Conservation (phyloP, 2,888 invertebrate species). For the Seira sanloemensis region DNA sequence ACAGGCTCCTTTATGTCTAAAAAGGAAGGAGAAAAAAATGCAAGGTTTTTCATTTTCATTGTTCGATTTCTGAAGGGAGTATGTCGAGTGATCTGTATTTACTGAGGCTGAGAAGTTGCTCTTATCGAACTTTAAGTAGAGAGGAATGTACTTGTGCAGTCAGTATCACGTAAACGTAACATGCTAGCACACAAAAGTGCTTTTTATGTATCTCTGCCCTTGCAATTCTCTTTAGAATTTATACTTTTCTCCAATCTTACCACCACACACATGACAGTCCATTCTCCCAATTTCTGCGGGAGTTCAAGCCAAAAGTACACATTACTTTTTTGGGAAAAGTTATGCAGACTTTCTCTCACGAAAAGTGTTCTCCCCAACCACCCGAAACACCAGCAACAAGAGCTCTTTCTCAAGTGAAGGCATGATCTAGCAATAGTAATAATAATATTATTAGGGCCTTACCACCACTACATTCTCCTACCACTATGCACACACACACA, state of each 20-base stretch:
- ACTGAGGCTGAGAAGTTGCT: constrained; percentile 22
- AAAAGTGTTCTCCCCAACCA: not conserved
- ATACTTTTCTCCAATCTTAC: not conserved
- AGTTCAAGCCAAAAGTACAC: not conserved
- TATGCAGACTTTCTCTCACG: not conserved
- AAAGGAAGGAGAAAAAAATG: constrained; percentile 19
- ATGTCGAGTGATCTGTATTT: constrained; percentile 24
- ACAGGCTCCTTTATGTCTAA: not conserved
- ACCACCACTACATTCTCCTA: not conserved
- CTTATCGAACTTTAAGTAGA: not conserved
- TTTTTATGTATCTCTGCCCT: not conserved
- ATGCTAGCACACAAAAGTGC: not conserved
- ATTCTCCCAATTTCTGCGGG: not conserved
- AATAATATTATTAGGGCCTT: constrained; percentile 40
- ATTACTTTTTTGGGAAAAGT: not conserved
- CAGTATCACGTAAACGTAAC: not conserved
- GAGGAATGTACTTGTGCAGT: no score
- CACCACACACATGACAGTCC: not conserved
- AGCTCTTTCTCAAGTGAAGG: not conserved
- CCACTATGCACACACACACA: not conserved
- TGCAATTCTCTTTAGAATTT: not conserved
- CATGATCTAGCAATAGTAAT: constrained; percentile 14
- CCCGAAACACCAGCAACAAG: not conserved
- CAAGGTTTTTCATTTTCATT: not conserved
- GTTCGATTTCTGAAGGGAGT: not conserved